Conservation (phyloP, 1,140 invertebrate species). For the Zaprionus ornatus region DNA sequence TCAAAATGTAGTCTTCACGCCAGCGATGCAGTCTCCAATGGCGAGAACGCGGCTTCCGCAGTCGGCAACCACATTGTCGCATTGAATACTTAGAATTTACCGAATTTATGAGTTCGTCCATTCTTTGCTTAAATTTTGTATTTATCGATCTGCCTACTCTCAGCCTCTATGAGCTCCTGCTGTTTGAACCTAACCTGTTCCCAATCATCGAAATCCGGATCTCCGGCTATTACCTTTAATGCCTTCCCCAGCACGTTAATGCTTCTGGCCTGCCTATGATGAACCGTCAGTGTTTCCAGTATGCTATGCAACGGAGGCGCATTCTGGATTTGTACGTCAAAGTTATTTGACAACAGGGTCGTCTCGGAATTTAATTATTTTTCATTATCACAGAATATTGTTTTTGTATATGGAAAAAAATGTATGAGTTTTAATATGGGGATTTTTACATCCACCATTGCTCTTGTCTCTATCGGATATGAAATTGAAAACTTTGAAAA, state of each 20-base stretch:
- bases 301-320: no score
- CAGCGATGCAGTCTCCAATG: not conserved
- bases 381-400: not conserved
- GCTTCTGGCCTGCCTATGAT: constrained; percentile 12
- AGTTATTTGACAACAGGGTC: not conserved
- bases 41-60: constrained; percentile 9
- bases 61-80: constrained; percentile 6
- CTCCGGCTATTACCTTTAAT: constrained; percentile 19
- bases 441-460: not conserved
- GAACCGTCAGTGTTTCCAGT: not conserved
- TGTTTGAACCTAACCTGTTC: constrained; percentile 24
- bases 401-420: not conserved
- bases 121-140: constrained; percentile 12
- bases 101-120: not conserved
- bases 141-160: constrained; percentile 16
- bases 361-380: not conserved
- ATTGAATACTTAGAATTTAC: constrained; percentile 5
- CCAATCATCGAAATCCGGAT: constrained; percentile 27
- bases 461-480: not conserved
- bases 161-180: constrained; percentile 1
- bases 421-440: not conserved
- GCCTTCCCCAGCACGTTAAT: constrained; percentile 17
- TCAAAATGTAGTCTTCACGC: constrained; percentile 14
- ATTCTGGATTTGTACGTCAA: not conserved
- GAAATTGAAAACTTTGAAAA: not conserved